phyloP scores from a whole-genome alignment of 2,888 invertebrate species.

The Andricus curvator region DNA sequence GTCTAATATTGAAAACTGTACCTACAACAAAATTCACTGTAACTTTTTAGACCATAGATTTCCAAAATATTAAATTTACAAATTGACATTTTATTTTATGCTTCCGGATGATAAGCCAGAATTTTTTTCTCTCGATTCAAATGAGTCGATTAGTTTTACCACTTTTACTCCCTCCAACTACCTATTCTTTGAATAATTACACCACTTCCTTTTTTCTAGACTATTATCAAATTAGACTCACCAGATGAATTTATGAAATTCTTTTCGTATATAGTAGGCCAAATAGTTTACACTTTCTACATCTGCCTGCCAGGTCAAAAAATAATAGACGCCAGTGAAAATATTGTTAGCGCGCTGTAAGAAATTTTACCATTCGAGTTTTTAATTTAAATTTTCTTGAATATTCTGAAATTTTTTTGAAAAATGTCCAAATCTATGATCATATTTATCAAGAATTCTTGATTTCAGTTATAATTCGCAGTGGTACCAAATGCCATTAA shows the following conservation, averaged over 20 bases:
- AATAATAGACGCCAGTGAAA: background rate
- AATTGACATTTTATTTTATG: too few species aligned
- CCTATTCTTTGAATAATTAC: too few species aligned
- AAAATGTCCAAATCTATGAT: background rate
- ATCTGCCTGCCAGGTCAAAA: conserved; percentile 1
- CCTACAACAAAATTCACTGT: too few species aligned
- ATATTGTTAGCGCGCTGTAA: background rate
- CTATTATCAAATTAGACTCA: background rate
- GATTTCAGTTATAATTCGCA: background rate
- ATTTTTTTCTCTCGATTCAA: too few species aligned
- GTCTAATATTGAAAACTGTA: too few species aligned
- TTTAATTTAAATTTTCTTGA: background rate
- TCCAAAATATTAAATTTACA: too few species aligned
- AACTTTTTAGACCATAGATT: too few species aligned
- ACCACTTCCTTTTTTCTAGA: background rate
- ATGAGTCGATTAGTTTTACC: too few species aligned
- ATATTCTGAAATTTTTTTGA: background rate
- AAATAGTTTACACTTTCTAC: background rate
- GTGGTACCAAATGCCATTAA: background rate
- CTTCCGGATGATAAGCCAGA: too few species aligned
- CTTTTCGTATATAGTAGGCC: background rate
- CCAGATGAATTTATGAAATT: background rate
- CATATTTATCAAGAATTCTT: background rate
- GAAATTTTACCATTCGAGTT: background rate
- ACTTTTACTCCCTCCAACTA: too few species aligned